A percentile compares a stretch with the other conserved stretches of the same genome.
Conservation (phyloP, 2,888 invertebrate genomes). For the Kryphioiulus occultus region DNA sequence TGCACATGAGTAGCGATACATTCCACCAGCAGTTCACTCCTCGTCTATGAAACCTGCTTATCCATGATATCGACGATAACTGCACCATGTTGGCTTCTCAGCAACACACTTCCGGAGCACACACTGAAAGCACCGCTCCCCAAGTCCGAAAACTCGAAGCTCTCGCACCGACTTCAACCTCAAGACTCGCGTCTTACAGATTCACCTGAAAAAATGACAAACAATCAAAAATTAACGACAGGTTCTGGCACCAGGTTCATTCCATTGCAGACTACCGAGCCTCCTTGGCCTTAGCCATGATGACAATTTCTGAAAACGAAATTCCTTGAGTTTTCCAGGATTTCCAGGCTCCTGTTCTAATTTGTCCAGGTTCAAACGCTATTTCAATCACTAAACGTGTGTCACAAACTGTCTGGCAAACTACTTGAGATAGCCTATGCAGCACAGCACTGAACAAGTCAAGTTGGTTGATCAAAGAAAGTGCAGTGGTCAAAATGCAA, state of each 20-base stretch:
- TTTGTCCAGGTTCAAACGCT: too few relatives aligned
- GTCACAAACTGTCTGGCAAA: too few relatives aligned
- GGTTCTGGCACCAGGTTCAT: background rate
- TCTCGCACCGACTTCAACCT: slow-evolving; percentile 9
- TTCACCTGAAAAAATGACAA: background rate
- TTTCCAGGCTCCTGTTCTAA: too few relatives aligned
- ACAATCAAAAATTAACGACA: background rate
- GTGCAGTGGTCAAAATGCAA: background rate
- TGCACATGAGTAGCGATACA: slow-evolving; percentile 31
- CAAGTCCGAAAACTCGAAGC: background rate
- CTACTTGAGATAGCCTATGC: too few relatives aligned
- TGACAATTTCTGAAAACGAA: too few relatives aligned
- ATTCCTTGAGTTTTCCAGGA: too few relatives aligned
- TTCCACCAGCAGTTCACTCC: slow-evolving; percentile 45
- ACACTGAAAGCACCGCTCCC: background rate
- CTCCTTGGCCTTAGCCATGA: too few relatives aligned
- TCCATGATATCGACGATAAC: slow-evolving; percentile 41
- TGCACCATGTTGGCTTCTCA: slow-evolving; percentile 25
- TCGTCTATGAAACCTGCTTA: slow-evolving; percentile 42
- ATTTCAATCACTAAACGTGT: too few relatives aligned
- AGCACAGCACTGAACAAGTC: too few relatives aligned
- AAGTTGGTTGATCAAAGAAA: too few relatives aligned
- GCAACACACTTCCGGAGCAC: background rate
- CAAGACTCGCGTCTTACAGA: background rate
- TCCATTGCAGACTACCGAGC: too few relatives aligned